Base-by-base conservation (phyloP, 2,113 vertebrate species). In the Hipposideros armiger region DNA sequence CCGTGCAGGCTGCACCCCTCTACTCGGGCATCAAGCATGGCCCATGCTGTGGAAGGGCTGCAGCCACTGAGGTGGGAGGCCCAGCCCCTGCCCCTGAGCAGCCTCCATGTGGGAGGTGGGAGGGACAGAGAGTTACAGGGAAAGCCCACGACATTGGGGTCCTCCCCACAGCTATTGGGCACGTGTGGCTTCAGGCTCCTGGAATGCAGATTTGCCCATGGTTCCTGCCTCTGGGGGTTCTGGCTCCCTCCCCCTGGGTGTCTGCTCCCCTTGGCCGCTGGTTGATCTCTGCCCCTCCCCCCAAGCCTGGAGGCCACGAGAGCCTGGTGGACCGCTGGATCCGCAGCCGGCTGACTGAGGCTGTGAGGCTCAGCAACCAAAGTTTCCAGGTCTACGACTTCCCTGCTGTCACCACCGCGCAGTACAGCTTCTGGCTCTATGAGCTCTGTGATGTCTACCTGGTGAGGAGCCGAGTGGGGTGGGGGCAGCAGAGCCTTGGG, bases 341-440 rank as follows among this genome's bases (percentile, higher is more conserved):
- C 74, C 96, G 99, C 94, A 99, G 99, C 42, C 98, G 99, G 32
- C 98, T 99, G 91, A 91, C 99, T 0, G 98, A 98, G 0, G 99
- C 99, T 0, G 99, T 99, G 77, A 97, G 94, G 30, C 97, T 99
- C 47, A 99, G 99, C 73, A 98, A 98, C 2, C 76, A 95, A 0
- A 98, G 98, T 11, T 99, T 99, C 96, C 98, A 98, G 94, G 97
- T 98, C 56, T 99, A 99, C 0, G 99, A 99, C 84, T 99, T 99
- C 95, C 99, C 99, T 0, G 97, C 93, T 13, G 97, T 99, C 97
- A 99, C 99, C 86, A 99, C 99, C 0, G 98, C 99, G 89, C 98
- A 99, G 95, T 99, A 99, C 98, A 99, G 98, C 98, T 99, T 99
- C 98, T 99, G 99, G 99, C 98, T 99, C 7, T 99, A 99, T 0